phyloP scores from a whole-genome alignment of 2,113 vertebrate species.

The Aptenodytes forsteri region DNA sequence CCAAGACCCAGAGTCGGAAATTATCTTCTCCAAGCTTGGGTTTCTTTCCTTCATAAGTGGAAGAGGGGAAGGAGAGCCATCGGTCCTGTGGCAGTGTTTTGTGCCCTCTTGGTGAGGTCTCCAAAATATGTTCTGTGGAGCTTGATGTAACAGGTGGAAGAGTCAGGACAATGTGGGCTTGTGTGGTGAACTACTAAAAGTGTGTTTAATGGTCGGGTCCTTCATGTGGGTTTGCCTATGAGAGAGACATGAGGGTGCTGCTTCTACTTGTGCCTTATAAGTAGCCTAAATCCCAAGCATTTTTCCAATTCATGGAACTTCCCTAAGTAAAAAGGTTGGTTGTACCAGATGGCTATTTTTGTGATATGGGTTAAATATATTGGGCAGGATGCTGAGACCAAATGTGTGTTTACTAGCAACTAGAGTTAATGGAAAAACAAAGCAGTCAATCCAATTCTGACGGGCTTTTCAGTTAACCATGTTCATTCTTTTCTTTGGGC shows the following conservation, averaged over 20 bases:
- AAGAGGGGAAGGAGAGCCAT: not conserved
- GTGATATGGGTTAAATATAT: not conserved
- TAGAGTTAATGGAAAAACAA: conserved; percentile 49
- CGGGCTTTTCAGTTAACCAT: conserved; percentile 45
- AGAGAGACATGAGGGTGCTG: not conserved
- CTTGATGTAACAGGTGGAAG: not conserved
- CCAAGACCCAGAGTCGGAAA: not conserved
- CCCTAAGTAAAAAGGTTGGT: not conserved
- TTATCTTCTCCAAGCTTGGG: not conserved
- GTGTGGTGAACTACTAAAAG: not conserved
- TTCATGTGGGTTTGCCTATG: not conserved
- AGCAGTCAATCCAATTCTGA: not conserved
- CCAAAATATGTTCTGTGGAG: not conserved
- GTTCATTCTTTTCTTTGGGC: conserved; percentile 36
- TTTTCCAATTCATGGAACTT: not conserved
- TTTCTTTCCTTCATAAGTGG: not conserved
- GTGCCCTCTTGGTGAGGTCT: not conserved
- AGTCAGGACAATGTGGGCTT: not conserved
- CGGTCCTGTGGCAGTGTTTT: fast-evolving
- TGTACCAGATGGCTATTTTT: not conserved
- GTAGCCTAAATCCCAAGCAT: not conserved
- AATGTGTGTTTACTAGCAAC: conserved; percentile 41
- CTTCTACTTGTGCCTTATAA: not conserved
- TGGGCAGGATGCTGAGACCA: not conserved
- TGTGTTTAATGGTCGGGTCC: not conserved